Conservation (phyloP, 2,888 invertebrate species). For the Cyrtodaria siliqua region DNA sequence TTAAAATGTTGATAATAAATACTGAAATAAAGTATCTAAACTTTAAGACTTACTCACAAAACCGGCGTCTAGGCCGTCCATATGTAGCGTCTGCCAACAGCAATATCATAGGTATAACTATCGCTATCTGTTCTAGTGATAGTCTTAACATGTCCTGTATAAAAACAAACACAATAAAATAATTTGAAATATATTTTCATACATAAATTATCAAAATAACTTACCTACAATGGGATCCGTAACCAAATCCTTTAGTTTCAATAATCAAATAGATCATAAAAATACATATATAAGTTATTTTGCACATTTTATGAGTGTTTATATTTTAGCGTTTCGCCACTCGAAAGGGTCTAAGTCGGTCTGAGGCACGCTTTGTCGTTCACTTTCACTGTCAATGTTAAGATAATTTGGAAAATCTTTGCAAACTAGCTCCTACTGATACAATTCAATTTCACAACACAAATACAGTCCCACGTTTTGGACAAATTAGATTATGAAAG, state of each 20-base stretch:
- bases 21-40: too few relatives aligned
- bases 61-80: constrained; percentile 35
- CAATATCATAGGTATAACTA: constrained; percentile 44
- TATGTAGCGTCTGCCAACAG: constrained; percentile 33
- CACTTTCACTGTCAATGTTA: not conserved
- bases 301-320: constrained; percentile 11
- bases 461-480: constrained; percentile 36
- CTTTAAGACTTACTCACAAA: constrained; percentile 53
- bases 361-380: constrained; percentile 4
- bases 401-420: constrained; percentile 19
- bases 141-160: constrained; percentile 27
- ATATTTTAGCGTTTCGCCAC: not conserved
- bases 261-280: constrained; percentile 12
- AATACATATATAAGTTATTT: constrained; percentile 13
- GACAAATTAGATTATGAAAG: constrained; percentile 48
- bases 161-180: constrained; percentile 19
- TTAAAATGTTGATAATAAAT: too few relatives aligned
- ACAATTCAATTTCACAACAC: constrained; percentile 51
- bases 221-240: constrained; percentile 50
- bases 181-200: constrained; percentile 7
- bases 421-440: constrained; percentile 41
- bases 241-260: constrained; percentile 42
- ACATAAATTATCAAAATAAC: constrained; percentile 4
- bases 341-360: not conserved
- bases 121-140: constrained; percentile 37